A percentile compares a stretch with the other conserved stretches of the same genome.
Evolutionary conservation across 1,140 invertebrate species (phyloP).

Genomic region (Drosophila subpulchrella): DNA sequence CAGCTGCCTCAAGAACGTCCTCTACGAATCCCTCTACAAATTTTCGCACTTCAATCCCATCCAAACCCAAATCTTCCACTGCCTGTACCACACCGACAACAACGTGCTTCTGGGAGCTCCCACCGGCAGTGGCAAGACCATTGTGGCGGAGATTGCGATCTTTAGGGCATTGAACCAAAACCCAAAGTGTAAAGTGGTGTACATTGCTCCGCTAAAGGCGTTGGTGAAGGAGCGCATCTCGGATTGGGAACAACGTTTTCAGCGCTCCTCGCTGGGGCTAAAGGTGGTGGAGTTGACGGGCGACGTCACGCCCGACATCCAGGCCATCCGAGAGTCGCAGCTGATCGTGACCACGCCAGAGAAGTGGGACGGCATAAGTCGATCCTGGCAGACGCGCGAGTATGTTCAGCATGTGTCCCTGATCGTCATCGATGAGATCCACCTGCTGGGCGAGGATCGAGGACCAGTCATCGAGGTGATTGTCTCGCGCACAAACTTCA

Average conservation of each 20-base stretch:
- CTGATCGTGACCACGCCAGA: conserved; percentile 99
- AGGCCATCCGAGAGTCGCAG: conserved; percentile 92
- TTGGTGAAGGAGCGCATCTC: conserved; percentile 97
- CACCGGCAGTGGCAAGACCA: conserved; percentile 99
- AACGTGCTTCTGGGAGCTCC: conserved; percentile 98
- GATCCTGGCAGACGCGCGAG: conserved; percentile 98
- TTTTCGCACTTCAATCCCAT: conserved; percentile 99
- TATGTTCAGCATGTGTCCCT: conserved; percentile 97
- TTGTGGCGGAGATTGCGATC: conserved; percentile 98
- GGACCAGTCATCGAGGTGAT: conserved; percentile 94
- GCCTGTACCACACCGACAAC: conserved; percentile 96
- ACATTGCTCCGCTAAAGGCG: conserved; percentile 99
- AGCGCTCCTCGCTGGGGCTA: conserved; percentile 89
- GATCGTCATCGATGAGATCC: conserved; percentile 99
- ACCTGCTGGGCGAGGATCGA: conserved; percentile 95
- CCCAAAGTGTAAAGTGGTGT: conserved; percentile 96
- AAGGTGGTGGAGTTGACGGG: conserved; percentile 98
- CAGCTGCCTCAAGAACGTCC: conserved; percentile 90
- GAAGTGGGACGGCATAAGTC: conserved; percentile 99
- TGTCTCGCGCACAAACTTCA: conserved; percentile 95
- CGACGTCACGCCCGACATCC: conserved; percentile 97
- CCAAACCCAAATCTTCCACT: conserved; percentile 99
- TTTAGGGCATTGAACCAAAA: conserved; percentile 95
- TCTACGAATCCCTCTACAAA: conserved; percentile 93
- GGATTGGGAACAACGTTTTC: conserved; percentile 97